Evolutionary conservation across 2,888 invertebrate genomes (phyloP), one percentile per base, ranked within the genome.

Genomic region (Drymonia ruficornis): DNA sequence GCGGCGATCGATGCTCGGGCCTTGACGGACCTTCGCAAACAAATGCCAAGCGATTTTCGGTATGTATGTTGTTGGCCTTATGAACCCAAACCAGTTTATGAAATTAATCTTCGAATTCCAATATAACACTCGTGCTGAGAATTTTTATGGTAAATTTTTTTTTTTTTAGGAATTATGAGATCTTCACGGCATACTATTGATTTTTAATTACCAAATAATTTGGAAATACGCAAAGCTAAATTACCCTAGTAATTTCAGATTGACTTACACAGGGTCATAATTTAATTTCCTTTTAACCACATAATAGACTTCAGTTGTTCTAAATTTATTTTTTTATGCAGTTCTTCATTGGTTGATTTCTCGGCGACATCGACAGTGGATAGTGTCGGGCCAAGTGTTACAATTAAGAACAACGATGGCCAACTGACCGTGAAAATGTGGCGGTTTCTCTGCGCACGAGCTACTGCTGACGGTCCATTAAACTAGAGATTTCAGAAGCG

Each of bases 361-460:
- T 61, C 52, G 38, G 23, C 23, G 44, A 59, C 48, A n/a, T n/a
- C n/a, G n/a, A n/a, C n/a, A n/a, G n/a, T n/a, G n/a, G n/a, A n/a
- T n/a, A 58, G 56, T 60, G 45, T 49, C 53, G 40, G 61, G 54
- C 34, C 57, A 48, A 52, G 18, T 18, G 48, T 52, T 56, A 49
- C 52, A 63, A 64, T 61, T 65, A 62, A 61, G 63, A 58, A 59
- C 65, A 65, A 51, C 59, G 59, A 63, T 67, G 70, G 67, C 56
- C 71, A 78, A 72, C 70, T 83, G 79, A 80, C 82, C 84, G 85
- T 84, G 80, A 83, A 84, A 80, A 80, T 69, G 56, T 67, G 67
- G 54, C 67, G 76, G 81, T 87, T 86, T 85, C 84, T 82, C 81
- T 67, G 63, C 61, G 76, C 74, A 68, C 67, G 68, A 67, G 64